phyloP scores from a whole-genome alignment of 2,113 vertebrate species.

The Opisthocomus hoazin region DNA sequence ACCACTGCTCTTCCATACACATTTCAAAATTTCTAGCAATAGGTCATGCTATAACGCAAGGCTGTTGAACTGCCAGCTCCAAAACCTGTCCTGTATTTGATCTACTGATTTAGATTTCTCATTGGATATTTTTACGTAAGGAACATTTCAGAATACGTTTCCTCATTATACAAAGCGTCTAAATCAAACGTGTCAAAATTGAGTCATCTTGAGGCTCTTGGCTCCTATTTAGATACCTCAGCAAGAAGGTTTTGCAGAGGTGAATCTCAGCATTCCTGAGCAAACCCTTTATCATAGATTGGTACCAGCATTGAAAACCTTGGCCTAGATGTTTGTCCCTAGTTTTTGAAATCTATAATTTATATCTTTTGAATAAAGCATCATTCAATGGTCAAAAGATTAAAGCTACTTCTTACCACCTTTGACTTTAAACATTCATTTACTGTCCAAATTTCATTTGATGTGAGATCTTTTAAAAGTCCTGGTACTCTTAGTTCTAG shows the following conservation, averaged over 20 bases:
- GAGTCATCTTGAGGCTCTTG: neutral
- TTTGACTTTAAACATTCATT: neutral
- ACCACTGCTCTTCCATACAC: neutral
- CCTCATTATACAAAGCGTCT: neutral
- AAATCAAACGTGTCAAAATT: neutral
- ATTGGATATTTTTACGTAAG: neutral
- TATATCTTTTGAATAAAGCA: neutral
- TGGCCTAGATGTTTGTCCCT: neutral
- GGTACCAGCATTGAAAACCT: neutral
- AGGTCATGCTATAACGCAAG: neutral
- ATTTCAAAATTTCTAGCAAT: neutral
- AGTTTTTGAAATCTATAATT: neutral
- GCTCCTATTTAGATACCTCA: neutral
- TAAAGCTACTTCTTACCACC: neutral
- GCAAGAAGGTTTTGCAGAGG: neutral
- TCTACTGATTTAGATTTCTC: neutral
- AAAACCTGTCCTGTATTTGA: neutral
- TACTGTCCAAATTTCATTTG: neutral
- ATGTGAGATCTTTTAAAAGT: neutral
- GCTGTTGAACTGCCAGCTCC: neutral
- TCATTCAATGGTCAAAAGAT: neutral
- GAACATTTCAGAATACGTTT: neutral
- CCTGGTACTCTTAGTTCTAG: neutral
- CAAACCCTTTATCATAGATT: neutral
- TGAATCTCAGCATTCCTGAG: neutral